A percentile compares a stretch with the other conserved stretches of the same genome.
These are phyloP conservation scores for Petrosia ficiformis DNA, from an alignment of 37 sponge, comb jelly and placozoan genomes.

Conservation along the genomic window DNA sequence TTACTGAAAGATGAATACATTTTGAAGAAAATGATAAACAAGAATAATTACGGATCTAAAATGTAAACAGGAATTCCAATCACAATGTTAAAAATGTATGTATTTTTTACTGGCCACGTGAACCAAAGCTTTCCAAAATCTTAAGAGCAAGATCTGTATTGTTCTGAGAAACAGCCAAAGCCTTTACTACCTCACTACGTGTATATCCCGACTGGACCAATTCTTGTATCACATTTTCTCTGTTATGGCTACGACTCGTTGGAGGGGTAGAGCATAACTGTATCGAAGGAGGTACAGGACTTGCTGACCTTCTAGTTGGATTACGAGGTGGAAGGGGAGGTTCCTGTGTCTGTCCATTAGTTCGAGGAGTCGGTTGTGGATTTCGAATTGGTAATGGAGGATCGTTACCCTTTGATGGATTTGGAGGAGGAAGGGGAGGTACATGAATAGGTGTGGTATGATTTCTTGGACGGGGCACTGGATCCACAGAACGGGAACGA, in stretches of 20 bases:
- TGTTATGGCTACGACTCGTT: neutral
- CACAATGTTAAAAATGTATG: too few species aligned
- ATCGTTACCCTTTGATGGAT: neutral
- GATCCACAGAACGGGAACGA: neutral
- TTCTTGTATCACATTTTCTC: slow-evolving; percentile 20
- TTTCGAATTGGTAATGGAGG: neutral
- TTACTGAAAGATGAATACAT: too few species aligned
- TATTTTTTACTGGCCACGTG: too few species aligned
- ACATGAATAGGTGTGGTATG: neutral
- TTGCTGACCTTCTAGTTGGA: neutral
- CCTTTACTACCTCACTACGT: slow-evolving; percentile 54
- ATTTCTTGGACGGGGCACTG: neutral
- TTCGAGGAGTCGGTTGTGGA: neutral
- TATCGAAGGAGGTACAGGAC: neutral
- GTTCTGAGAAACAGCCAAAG: slow-evolving; percentile 57
- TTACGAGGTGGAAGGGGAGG: slow-evolving; percentile 53
- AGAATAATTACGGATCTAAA: too few species aligned
- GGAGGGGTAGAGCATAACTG: neutral
- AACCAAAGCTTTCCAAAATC: slow-evolving; percentile 81
- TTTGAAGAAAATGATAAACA: too few species aligned
- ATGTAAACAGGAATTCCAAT: too few species aligned
- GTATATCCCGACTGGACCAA: slow-evolving; percentile 58
- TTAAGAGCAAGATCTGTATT: slow-evolving; percentile 53
- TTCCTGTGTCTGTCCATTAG: neutral
- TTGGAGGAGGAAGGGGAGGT: slow-evolving; percentile 45